Base-by-base conservation (phyloP, 2,888 invertebrate genomes). In the Parasteatoda lunata region DNA sequence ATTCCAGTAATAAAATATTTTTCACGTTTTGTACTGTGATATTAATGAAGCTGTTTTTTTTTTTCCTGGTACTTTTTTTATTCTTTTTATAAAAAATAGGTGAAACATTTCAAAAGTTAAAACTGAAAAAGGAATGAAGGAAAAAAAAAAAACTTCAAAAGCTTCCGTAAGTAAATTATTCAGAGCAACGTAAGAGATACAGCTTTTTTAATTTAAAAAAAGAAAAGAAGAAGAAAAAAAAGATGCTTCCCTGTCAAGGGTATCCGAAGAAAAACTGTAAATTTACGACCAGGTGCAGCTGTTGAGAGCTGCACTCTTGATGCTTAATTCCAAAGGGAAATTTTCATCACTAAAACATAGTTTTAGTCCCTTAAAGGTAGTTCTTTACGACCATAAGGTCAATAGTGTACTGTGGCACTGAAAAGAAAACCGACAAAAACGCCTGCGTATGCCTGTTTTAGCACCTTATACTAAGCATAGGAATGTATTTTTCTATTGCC, bases 331-430 rank as follows among this genome's bases (percentile, higher is more conserved):
- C 13, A 2, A 48, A 72, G 73, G 48, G 81, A 69, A 81, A 81
- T 81, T 81, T 73, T 75, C 51, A 72, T 48, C 79, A 71, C 79
- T 79, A 52, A 30, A 30, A n/a, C 69, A 69, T 77, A 70, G 79
- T 71, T 79, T 64, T 13, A 71, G 71, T 64, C 79, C 6, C 30
- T 70, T 79, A 70, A 79, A 79, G n/a, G 59, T 49, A 64, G 13
- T 79, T 70, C 54, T 59, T 79, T 79, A 79, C 52, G 79, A 79
- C 70, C 11, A 49, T 3, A 9, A 49, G 71, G 71, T 70, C 49
- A 59, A 5, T 45, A n/a, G 71, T 71, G 48, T 47, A n/a, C 64
- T 30, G 15, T 78, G 70, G n/a, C 77, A 51, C 15, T 30, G 49
- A 51, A 51, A 13, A 30, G 49, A 11, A 0, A 54, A 30, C 48